Percentiles rank a stretch among this genome's conserved stretches.
These are phyloP conservation scores for Chlorops oryzae DNA, from an alignment of 1,140 invertebrate genomes.

Conservation along the genomic window DNA sequence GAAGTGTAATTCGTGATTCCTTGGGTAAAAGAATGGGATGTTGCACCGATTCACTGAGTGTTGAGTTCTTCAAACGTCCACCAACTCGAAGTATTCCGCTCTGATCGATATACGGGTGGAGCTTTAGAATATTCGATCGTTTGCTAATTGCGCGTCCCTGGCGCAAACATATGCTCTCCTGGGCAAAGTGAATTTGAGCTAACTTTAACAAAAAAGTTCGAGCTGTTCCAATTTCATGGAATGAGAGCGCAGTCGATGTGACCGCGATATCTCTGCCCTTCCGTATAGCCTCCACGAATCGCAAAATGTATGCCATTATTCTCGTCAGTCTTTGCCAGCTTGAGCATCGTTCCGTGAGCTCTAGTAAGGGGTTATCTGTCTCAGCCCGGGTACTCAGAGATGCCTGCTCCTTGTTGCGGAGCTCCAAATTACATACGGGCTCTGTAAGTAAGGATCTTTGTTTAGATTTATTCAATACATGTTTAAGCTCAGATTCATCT, in stretches of 20 bases:
- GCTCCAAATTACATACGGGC: no score
- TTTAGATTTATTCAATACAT: no score
- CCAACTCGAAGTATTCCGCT: slow-evolving; percentile 45
- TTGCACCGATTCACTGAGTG: slow-evolving; percentile 29
- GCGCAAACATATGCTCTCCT: background rate
- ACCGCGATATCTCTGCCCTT: no score
- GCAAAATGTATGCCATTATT: background rate
- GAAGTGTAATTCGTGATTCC: slow-evolving; percentile 32
- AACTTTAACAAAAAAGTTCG: background rate
- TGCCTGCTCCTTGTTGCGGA: no score
- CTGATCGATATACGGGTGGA: slow-evolving; percentile 39
- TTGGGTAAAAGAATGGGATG: slow-evolving; percentile 43
- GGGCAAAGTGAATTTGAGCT: background rate
- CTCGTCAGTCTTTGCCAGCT: background rate
- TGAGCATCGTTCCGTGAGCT: background rate
- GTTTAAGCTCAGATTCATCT: no score
- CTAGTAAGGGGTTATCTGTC: no score
- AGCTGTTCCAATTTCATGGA: no score
- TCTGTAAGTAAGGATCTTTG: no score
- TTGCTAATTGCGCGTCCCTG: background rate
- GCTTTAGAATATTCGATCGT: background rate
- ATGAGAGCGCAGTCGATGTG: no score
- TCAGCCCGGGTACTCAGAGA: no score
- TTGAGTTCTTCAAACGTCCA: slow-evolving; percentile 35
- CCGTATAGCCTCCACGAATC: no score